Evolutionary conservation across 1,140 invertebrate species (phyloP).

Genomic region (Philopotamus ludificatus): DNA sequence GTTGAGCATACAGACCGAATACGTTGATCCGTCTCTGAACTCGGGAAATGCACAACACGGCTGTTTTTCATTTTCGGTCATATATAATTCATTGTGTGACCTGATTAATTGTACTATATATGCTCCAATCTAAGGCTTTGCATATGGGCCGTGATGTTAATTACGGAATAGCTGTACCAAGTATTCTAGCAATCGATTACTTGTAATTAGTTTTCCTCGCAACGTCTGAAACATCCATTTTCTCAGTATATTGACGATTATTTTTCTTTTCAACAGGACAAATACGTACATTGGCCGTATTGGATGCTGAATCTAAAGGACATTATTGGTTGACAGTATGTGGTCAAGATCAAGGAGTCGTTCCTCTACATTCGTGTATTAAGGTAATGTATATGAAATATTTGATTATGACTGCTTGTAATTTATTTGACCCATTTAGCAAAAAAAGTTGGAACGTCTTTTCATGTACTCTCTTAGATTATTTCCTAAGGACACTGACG

Average conservation of each 20-base stretch:
- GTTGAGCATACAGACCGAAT: no score
- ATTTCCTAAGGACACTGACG: neutral
- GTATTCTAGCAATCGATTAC: no score
- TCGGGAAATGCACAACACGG: no score
- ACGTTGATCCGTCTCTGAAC: no score
- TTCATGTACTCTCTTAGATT: neutral
- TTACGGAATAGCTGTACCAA: no score
- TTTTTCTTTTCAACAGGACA: constrained; percentile 67
- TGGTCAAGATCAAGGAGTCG: constrained; percentile 86
- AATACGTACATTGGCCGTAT: constrained; percentile 75
- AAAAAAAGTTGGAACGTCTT: neutral
- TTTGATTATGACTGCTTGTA: neutral
- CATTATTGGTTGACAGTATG: constrained; percentile 94
- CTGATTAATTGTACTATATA: no score
- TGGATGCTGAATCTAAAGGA: constrained; percentile 84
- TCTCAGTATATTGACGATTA: neutral
- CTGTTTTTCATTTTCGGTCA: no score
- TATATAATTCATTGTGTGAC: no score
- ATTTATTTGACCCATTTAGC: neutral
- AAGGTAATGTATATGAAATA: constrained; percentile 63
- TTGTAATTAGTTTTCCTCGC: no score
- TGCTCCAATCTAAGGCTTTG: no score
- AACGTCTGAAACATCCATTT: no score
- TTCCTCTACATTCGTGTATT: constrained; percentile 77
- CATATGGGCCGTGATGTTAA: no score